Evolutionary conservation across 2,888 invertebrate genomes (phyloP), one percentile per base, ranked within the genome.

Genomic region (Arrhopalites spinosus): DNA sequence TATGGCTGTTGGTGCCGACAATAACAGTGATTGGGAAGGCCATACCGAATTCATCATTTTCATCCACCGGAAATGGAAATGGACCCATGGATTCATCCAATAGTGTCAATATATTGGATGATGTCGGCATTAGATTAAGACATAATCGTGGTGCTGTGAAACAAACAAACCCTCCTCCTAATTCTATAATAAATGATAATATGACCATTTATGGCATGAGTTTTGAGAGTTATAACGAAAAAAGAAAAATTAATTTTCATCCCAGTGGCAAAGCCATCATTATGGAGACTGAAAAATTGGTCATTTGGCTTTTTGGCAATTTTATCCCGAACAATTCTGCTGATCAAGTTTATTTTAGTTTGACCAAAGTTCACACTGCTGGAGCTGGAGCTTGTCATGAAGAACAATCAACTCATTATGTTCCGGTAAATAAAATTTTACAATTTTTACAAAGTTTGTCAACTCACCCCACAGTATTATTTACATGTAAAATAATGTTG

Each of bases 271-370:
- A 25, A 13, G 43, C 30, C 1, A 27, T 29, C 8, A 29, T 75
- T 15, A 43, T 70, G 50, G 75, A 75, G 30, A 15, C 23, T 1
- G 47, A 53, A 11, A 13, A 45, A 20, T 13, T 75, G 2, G 20
- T 45, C 2, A 13, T 75, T 25, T 61, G 75, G 17, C 59, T 75
- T 30, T 75, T 63, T 50, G 75, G 75, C 13, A 70, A 45, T 29
- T 75, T 75, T 56, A 1, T 53, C 8, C 13, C 13, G 23, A 53
- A 20, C 1, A 67, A 74, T 27, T 5, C 0, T 1, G 0, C 29
- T 17, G 66, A 73, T 17, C n/a, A 23, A 29, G 15, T 13, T 23
- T 20, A 7, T 30, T 11, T 73, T 5, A 30, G 27, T 53, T 66
- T 73, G 25, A 73, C 73, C 13, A 50, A 64, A 47, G 66, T 66